Base-by-base conservation (phyloP, 2,888 invertebrate species). In the Lasioglossum malachurum region DNA sequence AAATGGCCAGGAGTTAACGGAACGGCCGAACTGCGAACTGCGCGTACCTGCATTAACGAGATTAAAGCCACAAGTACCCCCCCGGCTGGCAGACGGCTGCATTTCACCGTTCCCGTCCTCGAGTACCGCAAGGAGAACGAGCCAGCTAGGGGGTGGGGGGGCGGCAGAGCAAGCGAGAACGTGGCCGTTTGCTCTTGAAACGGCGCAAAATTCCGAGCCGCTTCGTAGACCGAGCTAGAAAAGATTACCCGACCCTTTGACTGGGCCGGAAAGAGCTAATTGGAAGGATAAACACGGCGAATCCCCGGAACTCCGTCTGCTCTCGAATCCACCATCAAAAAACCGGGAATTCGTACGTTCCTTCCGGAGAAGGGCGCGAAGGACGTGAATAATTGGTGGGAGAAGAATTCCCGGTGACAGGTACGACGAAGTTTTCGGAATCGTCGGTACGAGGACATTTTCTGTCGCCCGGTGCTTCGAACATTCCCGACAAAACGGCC, bases 61-160 rank as follows among this genome's bases (percentile, higher is more conserved):
- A 89, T 89, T 89, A 89, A 89, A 89, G 74, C 78, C 80, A 73
- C 87, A 87, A 89, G 87, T 89, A 84, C 76, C 79, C 35, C 69
- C 53, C 67, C 38, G 53, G 57, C 73, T 71, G 64, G 72, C 64
- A n/a, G 41, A n/a, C 67, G 44, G 16, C 35, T n/a, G 31, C 53
- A 16, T 53, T 57, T 75, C 75, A 57, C 57, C 75, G 67, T 19
- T 35, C 16, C 53, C n/a, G 38, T 23, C 57, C 38, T 64, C 31
- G n/a, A 23, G 57, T 8, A 44, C 67, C 67, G 31, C 67, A 8
- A 67, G 67, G 19, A 67, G 67, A 31, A 35, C 31, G 16, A 35
- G 35, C 27, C 60, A 14, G 60, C 60, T 5, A 14, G 35, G 67
- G 67, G 31, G 19, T n/a, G n/a, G n/a, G n/a, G n/a, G n/a, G n/a